These are phyloP conservation scores for Stratiolaelaps scimitus DNA, from an alignment of 1,140 invertebrate species.

Conservation along the genomic window DNA sequence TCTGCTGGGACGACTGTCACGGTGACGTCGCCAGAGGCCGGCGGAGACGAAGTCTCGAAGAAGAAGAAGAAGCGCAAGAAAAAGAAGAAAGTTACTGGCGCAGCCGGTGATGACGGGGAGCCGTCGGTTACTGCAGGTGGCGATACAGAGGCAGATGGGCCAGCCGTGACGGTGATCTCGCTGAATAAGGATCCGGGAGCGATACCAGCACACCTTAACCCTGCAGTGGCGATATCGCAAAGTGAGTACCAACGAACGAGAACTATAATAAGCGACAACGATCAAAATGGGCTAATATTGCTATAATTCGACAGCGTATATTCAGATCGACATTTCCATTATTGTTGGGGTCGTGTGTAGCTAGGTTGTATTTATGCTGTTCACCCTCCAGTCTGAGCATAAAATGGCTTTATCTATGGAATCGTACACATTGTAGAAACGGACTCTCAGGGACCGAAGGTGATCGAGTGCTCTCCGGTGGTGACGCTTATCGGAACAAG, in stretches of 20 bases:
- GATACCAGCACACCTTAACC: slow-evolving; percentile 25
- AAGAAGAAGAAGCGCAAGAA: slow-evolving; percentile 25
- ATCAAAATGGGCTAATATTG: too few relatives aligned
- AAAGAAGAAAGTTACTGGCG: not conserved
- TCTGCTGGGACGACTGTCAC: not conserved
- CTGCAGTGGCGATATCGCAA: slow-evolving; percentile 11
- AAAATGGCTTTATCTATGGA: not conserved
- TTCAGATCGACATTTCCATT: too few relatives aligned
- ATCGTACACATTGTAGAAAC: not conserved
- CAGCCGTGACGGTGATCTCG: slow-evolving; percentile 10
- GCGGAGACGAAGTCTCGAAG: not conserved
- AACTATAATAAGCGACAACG: too few relatives aligned
- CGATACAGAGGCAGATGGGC: not conserved
- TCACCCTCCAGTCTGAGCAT: too few relatives aligned
- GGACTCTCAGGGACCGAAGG: not conserved
- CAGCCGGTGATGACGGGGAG: not conserved
- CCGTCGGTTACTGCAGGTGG: too few relatives aligned
- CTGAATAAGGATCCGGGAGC: slow-evolving; percentile 16
- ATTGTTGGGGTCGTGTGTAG: too few relatives aligned
- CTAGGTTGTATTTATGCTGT: too few relatives aligned
- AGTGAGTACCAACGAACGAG: not conserved
- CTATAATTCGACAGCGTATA: too few relatives aligned
- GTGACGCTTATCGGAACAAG: slow-evolving; percentile 4
- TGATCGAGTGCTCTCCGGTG: slow-evolving; percentile 5
- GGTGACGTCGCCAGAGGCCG: not conserved